Base-by-base conservation (phyloP, 2,888 invertebrate species). In the Aphodius granarius region DNA sequence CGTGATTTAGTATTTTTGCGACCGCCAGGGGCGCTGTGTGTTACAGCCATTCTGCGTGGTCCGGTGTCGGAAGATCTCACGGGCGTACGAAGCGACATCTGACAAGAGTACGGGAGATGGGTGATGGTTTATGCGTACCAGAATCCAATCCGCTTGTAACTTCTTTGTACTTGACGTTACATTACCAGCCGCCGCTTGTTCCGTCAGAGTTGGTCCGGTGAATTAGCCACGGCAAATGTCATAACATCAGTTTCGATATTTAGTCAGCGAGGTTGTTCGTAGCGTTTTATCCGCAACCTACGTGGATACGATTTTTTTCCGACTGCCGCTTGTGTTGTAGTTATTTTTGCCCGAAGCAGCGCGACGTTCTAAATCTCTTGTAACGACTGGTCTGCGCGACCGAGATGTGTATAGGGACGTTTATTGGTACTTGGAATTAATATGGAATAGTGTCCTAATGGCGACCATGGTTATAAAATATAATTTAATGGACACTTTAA, bases 1-100 rank as follows among this genome's bases (percentile, higher is more conserved):
- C 68, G 68, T 68, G 68, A 68, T 68, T 68, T 22, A 18, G 16
- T n/a, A 68, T 68, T 68, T 68, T 68, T 68, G 68, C 68, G 20
- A 22, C 68, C 43, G 43, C 43, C 43, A 43, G 43, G 43, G 43
- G 43, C 43, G 43, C 43, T 3, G 43, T 43, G 43, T 43, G 43
- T 43, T 43, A 43, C 43, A 3, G 43, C 43, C 43, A 13, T 43
- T 23, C 43, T 43, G 43, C 43, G 43, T 43, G 43, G 43, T 43
- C 6, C 43, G 43, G 43, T 43, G 43, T 43, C 43, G 43, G 43
- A 43, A 43, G 43, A 43, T 43, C 43, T 43, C 43, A 43, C 43
- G 43, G 43, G 43, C 43, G 43, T 43, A 43, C 43, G 43, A 43
- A 43, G 43, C 43, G 43, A 43, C 43, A 43, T 43, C 43, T 43